These are phyloP conservation scores for Rhodeus uyekii DNA, from an alignment of 2,797 vertebrate genomes.

Conservation along the genomic window DNA sequence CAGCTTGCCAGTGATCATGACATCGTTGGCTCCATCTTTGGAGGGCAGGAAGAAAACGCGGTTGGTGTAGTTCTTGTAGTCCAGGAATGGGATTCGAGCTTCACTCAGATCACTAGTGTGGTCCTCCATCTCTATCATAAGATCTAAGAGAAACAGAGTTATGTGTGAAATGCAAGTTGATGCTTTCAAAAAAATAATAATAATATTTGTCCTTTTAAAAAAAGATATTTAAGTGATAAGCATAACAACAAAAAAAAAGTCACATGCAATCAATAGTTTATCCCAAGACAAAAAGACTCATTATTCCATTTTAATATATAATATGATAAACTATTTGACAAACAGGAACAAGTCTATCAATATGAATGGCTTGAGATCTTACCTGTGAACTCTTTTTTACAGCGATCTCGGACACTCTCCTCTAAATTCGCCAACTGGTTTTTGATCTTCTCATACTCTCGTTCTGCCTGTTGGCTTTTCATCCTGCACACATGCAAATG, in stretches of 20 bases:
- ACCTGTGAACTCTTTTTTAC: constrained; percentile 99
- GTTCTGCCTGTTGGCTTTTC: constrained; percentile 95
- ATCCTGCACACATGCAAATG: constrained; percentile 75
- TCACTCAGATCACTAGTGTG: constrained; percentile 94
- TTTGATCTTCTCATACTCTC: constrained; percentile 97
- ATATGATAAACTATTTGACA: neutral
- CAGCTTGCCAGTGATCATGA: constrained; percentile 95
- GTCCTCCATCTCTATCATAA: constrained; percentile 99
- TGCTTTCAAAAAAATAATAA: neutral
- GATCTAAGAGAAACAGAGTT: constrained; percentile 73
- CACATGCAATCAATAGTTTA: neutral
- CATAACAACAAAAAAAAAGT: neutral
- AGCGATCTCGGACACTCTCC: constrained; percentile 95
- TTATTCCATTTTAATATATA: neutral
- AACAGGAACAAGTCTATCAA: neutral
- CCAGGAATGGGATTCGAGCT: constrained; percentile 91
- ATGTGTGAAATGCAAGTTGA: neutral
- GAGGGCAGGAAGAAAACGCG: constrained; percentile 96
- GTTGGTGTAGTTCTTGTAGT: constrained; percentile 97
- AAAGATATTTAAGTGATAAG: neutral
- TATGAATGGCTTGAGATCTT: constrained; percentile 20
- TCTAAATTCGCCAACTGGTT: constrained; percentile 95
- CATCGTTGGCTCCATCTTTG: constrained; percentile 94
- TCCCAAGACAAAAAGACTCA: neutral
- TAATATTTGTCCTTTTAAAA: neutral